Conservation (phyloP, 2,113 vertebrate species). For the Coryphaenoides rupestris region DNA sequence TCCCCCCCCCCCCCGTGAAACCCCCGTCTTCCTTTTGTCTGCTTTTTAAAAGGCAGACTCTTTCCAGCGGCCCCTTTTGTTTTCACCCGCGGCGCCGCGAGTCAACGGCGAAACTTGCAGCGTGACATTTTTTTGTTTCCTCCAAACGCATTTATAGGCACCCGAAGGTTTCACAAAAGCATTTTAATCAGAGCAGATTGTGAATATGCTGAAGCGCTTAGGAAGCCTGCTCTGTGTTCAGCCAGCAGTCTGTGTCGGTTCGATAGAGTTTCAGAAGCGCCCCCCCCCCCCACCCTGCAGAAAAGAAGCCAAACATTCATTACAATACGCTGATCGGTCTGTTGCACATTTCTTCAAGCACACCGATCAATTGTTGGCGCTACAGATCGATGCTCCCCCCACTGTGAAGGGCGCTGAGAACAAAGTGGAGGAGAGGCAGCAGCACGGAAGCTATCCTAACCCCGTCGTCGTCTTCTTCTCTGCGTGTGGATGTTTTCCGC, state of each 20-base stretch:
- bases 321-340: slow-evolving; percentile 32
- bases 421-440: too few species aligned
- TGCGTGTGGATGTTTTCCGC: too few species aligned
- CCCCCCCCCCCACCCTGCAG: too few species aligned
- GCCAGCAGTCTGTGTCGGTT: slow-evolving; percentile 38
- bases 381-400: too few species aligned
- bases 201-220: slow-evolving; percentile 19
- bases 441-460: too few species aligned
- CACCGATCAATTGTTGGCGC: slow-evolving; percentile 39
- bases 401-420: too few species aligned
- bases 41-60: slow-evolving; percentile 28
- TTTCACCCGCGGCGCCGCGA: too few species aligned
- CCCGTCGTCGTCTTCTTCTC: too few species aligned
- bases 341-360: slow-evolving; percentile 9
- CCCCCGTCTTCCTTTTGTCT: slow-evolving; percentile 31
- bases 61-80: too few species aligned
- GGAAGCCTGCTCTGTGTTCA: slow-evolving; percentile 23
- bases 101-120: too few species aligned
- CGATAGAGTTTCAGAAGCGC: slow-evolving; percentile 29
- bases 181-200: slow-evolving; percentile 9
- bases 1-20: too few species aligned
- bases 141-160: slow-evolving; percentile 45
- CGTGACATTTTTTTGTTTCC: background rate
- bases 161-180: slow-evolving; percentile 33
- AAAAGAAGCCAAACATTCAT: slow-evolving; percentile 38